Conservation (phyloP, 2,888 invertebrate genomes). For the Yponomeuta malinellus region DNA sequence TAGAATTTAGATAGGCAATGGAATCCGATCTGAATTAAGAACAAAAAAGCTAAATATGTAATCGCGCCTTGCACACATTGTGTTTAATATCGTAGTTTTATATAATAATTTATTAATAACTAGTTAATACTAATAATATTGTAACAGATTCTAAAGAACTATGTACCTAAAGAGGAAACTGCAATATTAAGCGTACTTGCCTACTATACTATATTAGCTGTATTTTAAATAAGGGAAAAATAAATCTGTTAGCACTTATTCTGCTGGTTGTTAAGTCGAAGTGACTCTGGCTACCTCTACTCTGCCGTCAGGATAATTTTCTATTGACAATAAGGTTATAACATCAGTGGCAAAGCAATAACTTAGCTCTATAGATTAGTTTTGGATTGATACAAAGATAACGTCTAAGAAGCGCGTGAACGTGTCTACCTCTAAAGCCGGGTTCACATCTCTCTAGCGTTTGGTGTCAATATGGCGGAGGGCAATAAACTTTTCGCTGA, state of each 20-base stretch:
- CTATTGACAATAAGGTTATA: neutral
- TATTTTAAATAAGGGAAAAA: too few relatives aligned
- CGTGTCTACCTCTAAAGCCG: neutral
- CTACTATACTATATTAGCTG: too few relatives aligned
- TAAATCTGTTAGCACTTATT: too few relatives aligned
- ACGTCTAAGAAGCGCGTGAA: neutral
- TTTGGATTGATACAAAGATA: neutral
- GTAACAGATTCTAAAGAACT: constrained; percentile 1
- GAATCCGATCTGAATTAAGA: neutral
- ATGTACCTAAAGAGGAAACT: neutral
- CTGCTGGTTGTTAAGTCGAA: too few relatives aligned
- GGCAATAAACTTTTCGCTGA: too few relatives aligned
- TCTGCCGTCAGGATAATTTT: neutral
- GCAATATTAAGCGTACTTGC: neutral
- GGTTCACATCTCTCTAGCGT: too few relatives aligned
- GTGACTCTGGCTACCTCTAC: neutral
- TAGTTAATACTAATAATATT: neutral
- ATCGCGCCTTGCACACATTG: neutral
- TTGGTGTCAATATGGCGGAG: too few relatives aligned
- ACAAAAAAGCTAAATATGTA: neutral
- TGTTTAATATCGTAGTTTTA: neutral
- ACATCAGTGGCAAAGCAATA: neutral
- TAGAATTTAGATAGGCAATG: too few relatives aligned
- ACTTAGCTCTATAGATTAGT: neutral
- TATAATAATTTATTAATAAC: neutral